A percentile compares a stretch with the other conserved stretches of the same genome.
phyloP scores from a whole-genome alignment of 2,888 invertebrate genomes.

The Agrotis clavis region DNA sequence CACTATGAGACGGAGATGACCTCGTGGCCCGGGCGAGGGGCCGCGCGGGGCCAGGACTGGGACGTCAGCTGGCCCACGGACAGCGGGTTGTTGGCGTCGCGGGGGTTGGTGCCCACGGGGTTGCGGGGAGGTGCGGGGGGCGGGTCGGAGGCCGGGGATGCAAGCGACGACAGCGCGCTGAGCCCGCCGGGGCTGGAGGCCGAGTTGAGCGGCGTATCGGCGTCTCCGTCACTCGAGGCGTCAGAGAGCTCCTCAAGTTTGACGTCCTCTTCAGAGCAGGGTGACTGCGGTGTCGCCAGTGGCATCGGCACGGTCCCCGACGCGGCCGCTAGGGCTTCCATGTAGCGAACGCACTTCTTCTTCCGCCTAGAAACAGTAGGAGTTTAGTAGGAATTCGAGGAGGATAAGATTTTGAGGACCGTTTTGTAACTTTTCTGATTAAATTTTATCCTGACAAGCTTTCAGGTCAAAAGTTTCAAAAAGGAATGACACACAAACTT shows the following conservation, averaged over 20 bases:
- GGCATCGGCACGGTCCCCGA: conserved; percentile 94
- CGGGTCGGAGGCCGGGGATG: conserved; percentile 95
- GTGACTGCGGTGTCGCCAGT: conserved; percentile 95
- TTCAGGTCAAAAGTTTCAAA: too few species aligned
- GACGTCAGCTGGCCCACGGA: conserved; percentile 97
- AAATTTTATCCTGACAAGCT: too few species aligned
- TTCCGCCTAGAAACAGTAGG: conserved; percentile 94
- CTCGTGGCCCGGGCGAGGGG: conserved; percentile 84
- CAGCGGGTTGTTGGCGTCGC: conserved; percentile 97
- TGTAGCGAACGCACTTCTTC: conserved; percentile 99
- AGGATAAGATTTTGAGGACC: conserved; percentile 28
- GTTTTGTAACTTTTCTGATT: conserved; percentile 53
- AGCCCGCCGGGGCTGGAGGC: conserved; percentile 89
- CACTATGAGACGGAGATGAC: conserved; percentile 90
- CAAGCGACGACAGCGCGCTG: conserved; percentile 91
- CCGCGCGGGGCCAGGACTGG: conserved; percentile 89
- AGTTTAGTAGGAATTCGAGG: neutral
- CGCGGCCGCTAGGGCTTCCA: conserved; percentile 95
- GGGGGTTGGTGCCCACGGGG: conserved; percentile 97
- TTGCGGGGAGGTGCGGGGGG: conserved; percentile 91
- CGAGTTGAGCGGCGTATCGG: conserved; percentile 89
- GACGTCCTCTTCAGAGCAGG: conserved; percentile 94
- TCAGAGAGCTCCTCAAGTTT: conserved; percentile 93
- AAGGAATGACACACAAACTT: too few species aligned
- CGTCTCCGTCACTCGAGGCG: conserved; percentile 91